Base-by-base conservation (phyloP, 2,888 invertebrate species). In the Drosophila lutescens region DNA sequence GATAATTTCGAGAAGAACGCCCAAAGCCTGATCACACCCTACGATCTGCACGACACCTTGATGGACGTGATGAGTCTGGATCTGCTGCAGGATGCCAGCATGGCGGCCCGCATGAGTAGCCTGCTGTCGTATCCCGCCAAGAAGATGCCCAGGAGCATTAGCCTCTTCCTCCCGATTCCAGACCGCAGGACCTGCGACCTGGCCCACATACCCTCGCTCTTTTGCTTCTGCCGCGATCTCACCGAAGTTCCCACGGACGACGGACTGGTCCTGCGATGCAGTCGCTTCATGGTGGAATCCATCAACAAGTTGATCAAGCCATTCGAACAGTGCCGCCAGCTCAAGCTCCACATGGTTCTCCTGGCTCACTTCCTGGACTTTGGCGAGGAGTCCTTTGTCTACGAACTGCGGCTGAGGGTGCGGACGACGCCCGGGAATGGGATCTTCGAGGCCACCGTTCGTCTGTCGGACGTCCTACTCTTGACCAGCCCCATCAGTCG, bases 11-110 rank as follows among this genome's bases (percentile, higher is more conserved):
- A 92, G 56, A 90, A 86, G 20, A 98, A 98, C 90, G 92, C 94
- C 0, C 93, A 92, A 58, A 94, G 95, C 57, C 93, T 98, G 12
- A 96, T 97, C 0, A 96, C 96, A 0, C 96, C 96, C 0, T 98
- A 94, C 89, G 98, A 98, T 91, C 91, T 98, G 7, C 95, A 97
- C 90, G 95, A 95, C 71, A 97, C 97, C 0, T 90, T 98, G 9
- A 78, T 92, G 9, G 96, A 97, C 90, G 91, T 98, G 2, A 86
- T 94, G 2, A 88, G 95, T 69, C 74, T 93, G 65, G 91, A 94
- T 0, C 80, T 86, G 0, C 86, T 93, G n/a, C 89, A 93, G 54
- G 88, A 93, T 43, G 89, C 92, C 13, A 89, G 92, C 41, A 90
- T 93, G 5, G 80, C 91, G 17, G 60, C 87, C 57, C 78, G 88